Conservation (phyloP, 2,113 vertebrate species). For the Campylomormyrus tamandua region DNA sequence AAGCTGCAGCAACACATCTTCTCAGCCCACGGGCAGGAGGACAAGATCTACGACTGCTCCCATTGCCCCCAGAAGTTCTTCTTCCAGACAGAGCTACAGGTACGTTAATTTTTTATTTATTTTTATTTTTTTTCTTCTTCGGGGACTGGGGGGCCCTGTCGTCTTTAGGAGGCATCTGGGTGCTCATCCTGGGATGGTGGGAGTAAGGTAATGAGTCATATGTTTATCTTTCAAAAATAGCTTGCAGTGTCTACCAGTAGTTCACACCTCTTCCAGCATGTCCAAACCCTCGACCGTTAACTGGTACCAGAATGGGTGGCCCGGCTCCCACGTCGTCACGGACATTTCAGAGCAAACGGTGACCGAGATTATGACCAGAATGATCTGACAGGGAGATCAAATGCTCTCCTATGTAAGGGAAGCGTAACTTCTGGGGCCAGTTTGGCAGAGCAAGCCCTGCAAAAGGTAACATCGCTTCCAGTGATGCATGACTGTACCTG, state of each 20-base stretch:
- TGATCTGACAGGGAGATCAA: not conserved
- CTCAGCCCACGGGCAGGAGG: constrained; percentile 96
- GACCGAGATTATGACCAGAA: not conserved
- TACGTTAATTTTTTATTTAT: constrained; percentile 45
- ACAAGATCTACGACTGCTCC: constrained; percentile 99
- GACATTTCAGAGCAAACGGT: not conserved
- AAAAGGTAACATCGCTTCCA: not conserved
- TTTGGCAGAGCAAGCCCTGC: not conserved
- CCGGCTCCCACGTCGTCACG: not conserved
- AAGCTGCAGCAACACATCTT: constrained; percentile 99
- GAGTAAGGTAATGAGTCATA: not conserved
- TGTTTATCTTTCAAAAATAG: not conserved
- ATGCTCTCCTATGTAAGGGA: not conserved
- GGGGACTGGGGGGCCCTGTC: not conserved
- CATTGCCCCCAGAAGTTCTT: constrained; percentile 99
- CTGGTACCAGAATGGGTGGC: not conserved
- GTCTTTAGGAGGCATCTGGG: not conserved
- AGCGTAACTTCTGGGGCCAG: not conserved
- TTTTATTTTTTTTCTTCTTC: not conserved
- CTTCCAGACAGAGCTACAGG: constrained; percentile 99
- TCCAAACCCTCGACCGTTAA: not conserved
- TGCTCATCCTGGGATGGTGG: not conserved
- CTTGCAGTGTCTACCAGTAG: not conserved
- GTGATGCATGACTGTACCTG: not conserved
- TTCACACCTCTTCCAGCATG: not conserved